These are phyloP conservation scores for Thymelicus acteon DNA, from an alignment of 2,888 invertebrate genomes.

Conservation along the genomic window DNA sequence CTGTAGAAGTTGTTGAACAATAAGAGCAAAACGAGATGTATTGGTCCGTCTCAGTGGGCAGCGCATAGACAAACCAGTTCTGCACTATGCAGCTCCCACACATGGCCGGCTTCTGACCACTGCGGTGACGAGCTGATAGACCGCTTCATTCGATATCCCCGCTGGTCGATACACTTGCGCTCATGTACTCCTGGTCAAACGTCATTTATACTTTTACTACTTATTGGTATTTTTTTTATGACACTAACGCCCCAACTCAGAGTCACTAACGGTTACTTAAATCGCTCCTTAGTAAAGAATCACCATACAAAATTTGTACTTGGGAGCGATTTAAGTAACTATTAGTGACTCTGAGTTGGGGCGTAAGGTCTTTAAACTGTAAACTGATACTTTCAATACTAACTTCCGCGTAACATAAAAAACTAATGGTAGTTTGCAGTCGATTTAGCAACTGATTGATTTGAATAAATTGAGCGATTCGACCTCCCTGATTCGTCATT, in stretches of 20 bases:
- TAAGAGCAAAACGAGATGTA: constrained; percentile 56
- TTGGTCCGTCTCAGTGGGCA: constrained; percentile 50
- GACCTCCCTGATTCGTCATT: background rate
- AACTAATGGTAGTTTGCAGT: constrained; percentile 22
- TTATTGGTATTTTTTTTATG: constrained; percentile 18
- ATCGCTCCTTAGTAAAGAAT: no score
- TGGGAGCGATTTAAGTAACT: no score
- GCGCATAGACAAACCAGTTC: constrained; percentile 74
- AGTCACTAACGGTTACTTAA: no score
- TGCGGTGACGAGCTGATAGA: constrained; percentile 70
- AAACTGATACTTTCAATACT: constrained; percentile 20
- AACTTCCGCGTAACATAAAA: constrained; percentile 26
- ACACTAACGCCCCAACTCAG: no score
- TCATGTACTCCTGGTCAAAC: constrained; percentile 45
- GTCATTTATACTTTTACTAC: constrained; percentile 15
- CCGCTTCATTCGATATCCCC: constrained; percentile 76
- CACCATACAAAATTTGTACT: no score
- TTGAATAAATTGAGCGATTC: constrained; percentile 21
- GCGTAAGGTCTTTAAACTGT: constrained; percentile 12
- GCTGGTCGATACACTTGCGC: constrained; percentile 37
- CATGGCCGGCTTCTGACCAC: constrained; percentile 72
- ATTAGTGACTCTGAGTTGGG: no score
- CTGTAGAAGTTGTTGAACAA: constrained; percentile 49
- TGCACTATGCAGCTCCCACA: constrained; percentile 72
- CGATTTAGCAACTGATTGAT: constrained; percentile 23